These are phyloP conservation scores for Zingel zingel DNA, from an alignment of 2,113 vertebrate species.

Conservation along the genomic window DNA sequence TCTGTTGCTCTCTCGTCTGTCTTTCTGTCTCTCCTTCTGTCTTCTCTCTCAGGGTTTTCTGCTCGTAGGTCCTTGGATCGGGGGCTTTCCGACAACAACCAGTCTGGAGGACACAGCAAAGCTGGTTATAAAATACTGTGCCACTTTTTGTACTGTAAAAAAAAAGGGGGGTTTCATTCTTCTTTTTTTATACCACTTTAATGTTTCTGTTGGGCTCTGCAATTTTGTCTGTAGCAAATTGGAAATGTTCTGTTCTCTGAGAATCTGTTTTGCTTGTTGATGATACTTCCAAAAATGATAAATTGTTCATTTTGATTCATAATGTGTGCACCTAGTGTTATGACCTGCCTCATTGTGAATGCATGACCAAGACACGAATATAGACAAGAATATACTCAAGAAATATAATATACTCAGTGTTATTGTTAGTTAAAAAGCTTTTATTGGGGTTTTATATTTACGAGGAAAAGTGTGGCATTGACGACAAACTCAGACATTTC, in stretches of 20 bases:
- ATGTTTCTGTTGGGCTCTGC: conserved; percentile 78
- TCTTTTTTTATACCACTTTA: conserved; percentile 69
- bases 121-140: conserved; percentile 84
- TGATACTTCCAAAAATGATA: conserved; percentile 73
- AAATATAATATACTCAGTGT: conserved; percentile 78
- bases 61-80: conserved; percentile 75
- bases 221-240: conserved; percentile 78
- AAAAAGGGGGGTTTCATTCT: conserved; percentile 61
- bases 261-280: conserved; percentile 75
- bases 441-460: conserved; percentile 71
- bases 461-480: conserved; percentile 34
- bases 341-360: conserved; percentile 82
- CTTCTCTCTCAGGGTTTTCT: conserved; percentile 83
- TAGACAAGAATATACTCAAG: conserved; percentile 78
- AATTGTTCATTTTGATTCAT: conserved; percentile 72
- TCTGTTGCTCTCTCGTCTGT: conserved; percentile 45
- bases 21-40: conserved; percentile 42
- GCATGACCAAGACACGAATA: conserved; percentile 83
- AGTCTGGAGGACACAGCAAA: conserved; percentile 52
- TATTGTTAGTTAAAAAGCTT: conserved; percentile 75
- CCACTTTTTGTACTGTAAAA: conserved; percentile 83
- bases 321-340: conserved; percentile 75
- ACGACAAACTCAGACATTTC: conserved; percentile 37
- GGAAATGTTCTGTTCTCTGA: conserved; percentile 74
- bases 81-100: conserved; percentile 55